Base-by-base conservation (phyloP, 2,797 vertebrate species). In the Acipenser ruthenus region DNA sequence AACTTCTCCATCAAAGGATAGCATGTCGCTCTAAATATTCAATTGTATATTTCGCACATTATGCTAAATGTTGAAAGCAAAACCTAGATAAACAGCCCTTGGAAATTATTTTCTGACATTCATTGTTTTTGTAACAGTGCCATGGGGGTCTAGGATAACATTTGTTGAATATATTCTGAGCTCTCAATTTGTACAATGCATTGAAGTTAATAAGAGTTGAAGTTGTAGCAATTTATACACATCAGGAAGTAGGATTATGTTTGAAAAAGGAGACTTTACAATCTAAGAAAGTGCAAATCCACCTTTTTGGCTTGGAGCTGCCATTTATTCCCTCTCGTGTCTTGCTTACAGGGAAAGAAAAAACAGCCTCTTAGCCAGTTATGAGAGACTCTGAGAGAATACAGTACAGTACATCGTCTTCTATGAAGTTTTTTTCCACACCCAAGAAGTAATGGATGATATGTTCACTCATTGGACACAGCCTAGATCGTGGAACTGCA, bases 101-200 rank as follows among this genome's bases (percentile, higher is more conserved):
- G 58, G 65, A 69, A 69, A 61, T 12, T 63, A 65, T 62, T 63
- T 53, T 15, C 50, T 51, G 51, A 53, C 37, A 23, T 11, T 55
- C 62, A 60, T 70, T 72, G 66, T 73, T 70, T 68, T 64, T 53
- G 65, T 60, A 18, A 68, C 13, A 48, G n/a, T 60, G 47, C 65
- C 59, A 10, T 47, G 66, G 71, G 64, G 50, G 47, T 49, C 47
- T 60, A 70, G 37, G 63, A 73, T 60, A 73, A 70, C 64, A 65
- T 47, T 37, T n/a, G 8, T 65, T 52, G 49, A 62, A 70, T 63
- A 65, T 18, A 60, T 66, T 59, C 62, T 15, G 49, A 52, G 64
- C 48, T 48, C 64, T 63, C 49, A 49, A 66, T 66, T 66, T 68
- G 37, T 60, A 63, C 68, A 68, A 52, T 65, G 67, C 55, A 60